Percentiles rank a stretch among this genome's conserved stretches.
phyloP scores from a whole-genome alignment of 2,888 invertebrate genomes.

The Euphydryas editha region DNA sequence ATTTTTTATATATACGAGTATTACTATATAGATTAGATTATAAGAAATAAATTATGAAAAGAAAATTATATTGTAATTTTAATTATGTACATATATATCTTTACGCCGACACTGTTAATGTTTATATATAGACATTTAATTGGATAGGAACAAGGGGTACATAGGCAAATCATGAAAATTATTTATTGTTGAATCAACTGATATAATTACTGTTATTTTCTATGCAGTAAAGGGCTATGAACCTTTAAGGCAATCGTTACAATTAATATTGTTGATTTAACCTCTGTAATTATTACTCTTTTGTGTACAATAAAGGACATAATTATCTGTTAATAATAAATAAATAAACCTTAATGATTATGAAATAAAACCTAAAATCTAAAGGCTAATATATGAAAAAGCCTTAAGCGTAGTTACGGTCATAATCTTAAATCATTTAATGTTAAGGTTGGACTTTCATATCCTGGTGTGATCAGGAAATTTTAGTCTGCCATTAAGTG shows the following conservation, averaged over 20 bases:
- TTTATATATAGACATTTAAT: neutral
- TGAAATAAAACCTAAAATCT: neutral
- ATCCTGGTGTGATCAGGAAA: slow-evolving; percentile 34
- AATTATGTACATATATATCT: neutral
- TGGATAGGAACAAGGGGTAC: neutral
- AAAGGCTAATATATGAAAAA: neutral
- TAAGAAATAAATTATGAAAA: no score
- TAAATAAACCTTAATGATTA: neutral
- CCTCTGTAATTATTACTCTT: no score
- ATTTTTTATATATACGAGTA: no score
- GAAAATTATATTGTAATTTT: neutral
- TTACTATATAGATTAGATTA: no score
- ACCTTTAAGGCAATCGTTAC: neutral
- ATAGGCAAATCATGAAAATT: neutral
- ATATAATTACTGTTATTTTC: neutral
- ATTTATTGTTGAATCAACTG: neutral
- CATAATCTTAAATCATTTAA: slow-evolving; percentile 17
- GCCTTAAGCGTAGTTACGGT: neutral
- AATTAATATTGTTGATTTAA: no score
- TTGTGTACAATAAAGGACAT: no score
- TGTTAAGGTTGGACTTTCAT: slow-evolving; percentile 35
- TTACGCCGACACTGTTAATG: neutral
- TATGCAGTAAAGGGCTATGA: no score
- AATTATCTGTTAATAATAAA: no score
- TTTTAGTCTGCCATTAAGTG: slow-evolving; percentile 6